Base-by-base conservation (phyloP, 2,888 invertebrate species). In the Acanthoscelides obtectus region DNA sequence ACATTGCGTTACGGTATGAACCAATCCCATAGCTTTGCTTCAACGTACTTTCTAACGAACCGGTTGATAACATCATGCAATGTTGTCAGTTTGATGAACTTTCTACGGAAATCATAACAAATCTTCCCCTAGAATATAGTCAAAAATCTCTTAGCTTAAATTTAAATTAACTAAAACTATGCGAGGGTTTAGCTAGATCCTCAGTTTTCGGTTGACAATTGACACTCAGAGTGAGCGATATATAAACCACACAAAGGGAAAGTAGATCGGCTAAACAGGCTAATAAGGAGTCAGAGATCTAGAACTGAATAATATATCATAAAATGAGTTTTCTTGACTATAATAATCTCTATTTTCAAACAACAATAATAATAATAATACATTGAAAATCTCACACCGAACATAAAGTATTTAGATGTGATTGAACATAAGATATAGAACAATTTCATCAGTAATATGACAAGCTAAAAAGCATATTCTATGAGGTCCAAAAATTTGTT, bases 111-210 rank as follows among this genome's bases (percentile, higher is more conserved):
- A 45, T 45, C 45, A 12, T 1, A 17, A 12, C 12, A 12, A 12
- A 12, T 1, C 45, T 45, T 45, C 45, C 12, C 45, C 45, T 45
- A 45, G 45, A 66, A 66, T 20, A 66, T 66, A 66, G 12, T 66
- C 20, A 66, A 66, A 66, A 66, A 21, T 66, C 20, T 20, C 20
- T 81, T 81, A 82, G 81, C 80, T 81, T 80, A 79, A 70, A 77
- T 80, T 82, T 81, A 81, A 81, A 80, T 82, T 76, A 17, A 79
- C 79, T 79, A 81, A 81, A 81, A 78, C 82, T 83, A 84, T 83
- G 83, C 83, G 83, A 83, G 83, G 82, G 79, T 81, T 66, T 82
- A 83, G 82, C 81, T 81, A 83, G 83, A 82, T 83, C 83, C 83
- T 78, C 82, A 80, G 80, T 81, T 78, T 74, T 72, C 67, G 69